Percentiles rank a stretch among this genome's conserved stretches.
Conservation (phyloP, 2,888 invertebrate genomes). For the Torymus auratus region DNA sequence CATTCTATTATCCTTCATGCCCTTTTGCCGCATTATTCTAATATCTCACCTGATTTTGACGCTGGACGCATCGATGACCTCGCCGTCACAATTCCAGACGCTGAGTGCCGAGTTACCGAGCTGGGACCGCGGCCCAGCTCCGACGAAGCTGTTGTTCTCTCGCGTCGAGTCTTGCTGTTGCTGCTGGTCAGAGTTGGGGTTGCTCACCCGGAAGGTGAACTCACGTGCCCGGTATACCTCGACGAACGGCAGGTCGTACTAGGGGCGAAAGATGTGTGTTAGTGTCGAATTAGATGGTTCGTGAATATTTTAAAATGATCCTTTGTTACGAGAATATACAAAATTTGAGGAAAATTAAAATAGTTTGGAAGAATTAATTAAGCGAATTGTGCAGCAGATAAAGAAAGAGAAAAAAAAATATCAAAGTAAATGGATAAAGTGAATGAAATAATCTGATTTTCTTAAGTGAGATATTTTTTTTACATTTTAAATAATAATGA, state of each 20-base stretch:
- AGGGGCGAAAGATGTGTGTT: conserved; percentile 26
- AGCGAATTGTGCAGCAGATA: too few species aligned
- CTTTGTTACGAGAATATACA: neutral
- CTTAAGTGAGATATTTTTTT: too few species aligned
- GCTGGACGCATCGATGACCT: conserved; percentile 82
- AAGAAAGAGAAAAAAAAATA: too few species aligned
- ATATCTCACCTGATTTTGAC: conserved; percentile 80
- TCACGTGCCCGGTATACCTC: conserved; percentile 85
- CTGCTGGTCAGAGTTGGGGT: conserved; percentile 52
- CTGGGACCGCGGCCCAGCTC: neutral
- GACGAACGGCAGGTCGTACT: conserved; percentile 86
- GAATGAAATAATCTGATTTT: too few species aligned
- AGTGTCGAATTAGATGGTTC: neutral
- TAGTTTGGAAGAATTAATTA: too few species aligned
- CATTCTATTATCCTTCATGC: too few species aligned
- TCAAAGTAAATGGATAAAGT: too few species aligned
- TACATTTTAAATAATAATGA: too few species aligned
- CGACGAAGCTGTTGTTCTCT: neutral
- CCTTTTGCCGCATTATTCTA: neutral
- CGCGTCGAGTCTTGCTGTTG: conserved; percentile 1
- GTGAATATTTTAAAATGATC: neutral
- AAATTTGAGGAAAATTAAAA: too few species aligned
- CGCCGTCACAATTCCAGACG: conserved; percentile 91
- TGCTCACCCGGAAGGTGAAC: conserved; percentile 82
- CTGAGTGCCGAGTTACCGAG: conserved; percentile 76